Evolutionary conservation across 2,797 vertebrate species (phyloP).

Genomic region (Denticeps clupeoides): DNA sequence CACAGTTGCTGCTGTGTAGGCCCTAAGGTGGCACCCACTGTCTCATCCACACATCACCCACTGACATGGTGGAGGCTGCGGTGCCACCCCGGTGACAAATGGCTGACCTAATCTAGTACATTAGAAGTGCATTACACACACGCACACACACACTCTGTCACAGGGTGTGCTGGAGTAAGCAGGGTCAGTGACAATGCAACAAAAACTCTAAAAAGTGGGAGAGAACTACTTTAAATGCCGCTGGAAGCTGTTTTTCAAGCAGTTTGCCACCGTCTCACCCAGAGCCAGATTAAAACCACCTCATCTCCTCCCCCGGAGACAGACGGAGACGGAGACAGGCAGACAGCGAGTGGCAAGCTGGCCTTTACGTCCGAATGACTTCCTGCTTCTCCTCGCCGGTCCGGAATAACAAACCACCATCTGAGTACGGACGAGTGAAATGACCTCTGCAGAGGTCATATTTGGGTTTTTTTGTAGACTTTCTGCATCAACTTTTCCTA

Average conservation of each 20-base stretch:
- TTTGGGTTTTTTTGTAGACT: too few species aligned
- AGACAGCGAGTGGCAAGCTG: too few species aligned
- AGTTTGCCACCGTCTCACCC: conserved; percentile 13
- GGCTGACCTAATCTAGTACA: conserved; percentile 17
- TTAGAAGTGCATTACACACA: conserved; percentile 14
- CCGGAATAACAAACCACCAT: too few species aligned
- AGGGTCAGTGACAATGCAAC: too few species aligned
- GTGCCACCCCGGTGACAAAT: conserved; percentile 17
- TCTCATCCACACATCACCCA: conserved; percentile 12
- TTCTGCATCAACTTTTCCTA: too few species aligned
- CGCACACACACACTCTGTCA: background rate
- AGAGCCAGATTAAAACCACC: background rate
- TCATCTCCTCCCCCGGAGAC: background rate
- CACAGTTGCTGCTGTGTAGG: background rate
- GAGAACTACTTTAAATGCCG: too few species aligned
- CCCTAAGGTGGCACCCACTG: background rate
- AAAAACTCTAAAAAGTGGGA: too few species aligned
- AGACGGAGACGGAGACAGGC: too few species aligned
- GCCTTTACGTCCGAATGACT: too few species aligned
- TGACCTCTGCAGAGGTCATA: too few species aligned
- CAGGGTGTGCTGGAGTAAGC: background rate
- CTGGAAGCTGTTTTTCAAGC: background rate
- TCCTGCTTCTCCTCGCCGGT: too few species aligned
- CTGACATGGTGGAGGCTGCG: conserved; percentile 7
- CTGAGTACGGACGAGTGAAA: too few species aligned